Percentiles rank a stretch among this genome's conserved stretches.
phyloP scores from a whole-genome alignment of 2,888 invertebrate genomes.

The Leptinotarsa haldemani region DNA sequence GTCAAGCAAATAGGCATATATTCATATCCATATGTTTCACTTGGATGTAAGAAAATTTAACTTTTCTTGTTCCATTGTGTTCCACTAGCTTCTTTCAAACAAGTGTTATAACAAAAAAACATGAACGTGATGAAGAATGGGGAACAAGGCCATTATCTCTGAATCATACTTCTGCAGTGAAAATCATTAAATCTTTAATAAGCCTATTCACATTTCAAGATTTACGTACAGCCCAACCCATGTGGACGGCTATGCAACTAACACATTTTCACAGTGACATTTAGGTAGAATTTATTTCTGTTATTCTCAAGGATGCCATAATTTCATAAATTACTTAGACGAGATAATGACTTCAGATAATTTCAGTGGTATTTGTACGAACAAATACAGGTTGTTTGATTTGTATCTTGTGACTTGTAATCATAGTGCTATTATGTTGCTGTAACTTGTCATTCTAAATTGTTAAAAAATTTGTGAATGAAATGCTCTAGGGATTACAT shows the following conservation, averaged over 20 bases:
- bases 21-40: no score
- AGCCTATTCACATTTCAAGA: slow-evolving; percentile 13
- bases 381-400: slow-evolving; percentile 30
- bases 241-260: slow-evolving; percentile 24
- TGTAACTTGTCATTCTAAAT: background rate
- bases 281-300: slow-evolving; percentile 45
- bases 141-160: no score
- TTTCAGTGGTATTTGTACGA: slow-evolving; percentile 43
- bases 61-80: no score
- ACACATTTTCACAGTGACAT: slow-evolving; percentile 41
- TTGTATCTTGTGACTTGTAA: slow-evolving; percentile 20
- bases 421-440: background rate
- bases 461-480: slow-evolving; percentile 5
- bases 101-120: no score
- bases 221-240: background rate
- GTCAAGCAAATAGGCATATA: no score
- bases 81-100: no score
- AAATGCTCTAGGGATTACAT: background rate
- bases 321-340: slow-evolving; percentile 42
- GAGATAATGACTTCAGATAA: slow-evolving; percentile 43
- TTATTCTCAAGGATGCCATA: slow-evolving; percentile 46
- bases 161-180: background rate
- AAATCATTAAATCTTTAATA: background rate
- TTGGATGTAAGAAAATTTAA: no score
- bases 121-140: no score